Evolutionary conservation across 2,888 invertebrate genomes (phyloP).

Genomic region (Barypeithes pellucidus): DNA sequence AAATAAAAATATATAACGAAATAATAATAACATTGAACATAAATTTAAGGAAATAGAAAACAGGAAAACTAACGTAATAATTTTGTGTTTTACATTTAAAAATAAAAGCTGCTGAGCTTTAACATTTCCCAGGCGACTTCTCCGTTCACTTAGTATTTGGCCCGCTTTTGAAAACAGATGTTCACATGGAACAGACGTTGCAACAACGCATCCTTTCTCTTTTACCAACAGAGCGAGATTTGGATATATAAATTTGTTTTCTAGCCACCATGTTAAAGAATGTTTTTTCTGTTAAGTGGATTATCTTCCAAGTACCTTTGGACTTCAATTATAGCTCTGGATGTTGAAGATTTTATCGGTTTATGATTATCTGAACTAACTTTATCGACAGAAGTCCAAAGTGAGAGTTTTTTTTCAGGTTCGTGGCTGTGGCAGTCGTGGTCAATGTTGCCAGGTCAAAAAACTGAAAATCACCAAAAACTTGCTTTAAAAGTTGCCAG

Average conservation of each 20-base stretch:
- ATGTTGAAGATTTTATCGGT: slow-evolving; percentile 40
- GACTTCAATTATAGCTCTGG: slow-evolving; percentile 27
- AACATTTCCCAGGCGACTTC: slow-evolving; percentile 14
- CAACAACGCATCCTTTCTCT: slow-evolving; percentile 8
- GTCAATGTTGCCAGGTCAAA: no score
- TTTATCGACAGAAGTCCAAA: slow-evolving; percentile 26
- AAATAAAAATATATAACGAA: no score
- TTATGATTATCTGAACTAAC: slow-evolving; percentile 8
- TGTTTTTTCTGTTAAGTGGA: slow-evolving; percentile 12
- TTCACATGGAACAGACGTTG: slow-evolving; percentile 8
- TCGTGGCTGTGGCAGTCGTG: no score
- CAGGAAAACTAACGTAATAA: no score
- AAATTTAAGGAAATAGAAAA: neutral
- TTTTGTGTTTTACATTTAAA: slow-evolving; percentile 10
- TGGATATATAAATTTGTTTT: no score
- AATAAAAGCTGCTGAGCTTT: slow-evolving; percentile 13
- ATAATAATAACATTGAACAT: no score
- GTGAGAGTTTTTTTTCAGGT: neutral
- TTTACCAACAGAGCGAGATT: no score
- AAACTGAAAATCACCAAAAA: no score
- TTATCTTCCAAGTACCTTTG: slow-evolving; percentile 52
- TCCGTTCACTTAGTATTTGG: slow-evolving; percentile 10
- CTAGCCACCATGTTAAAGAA: no score
- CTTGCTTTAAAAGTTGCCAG: no score
- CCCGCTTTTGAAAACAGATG: slow-evolving; percentile 23